Evolutionary conservation across 2,888 invertebrate genomes (phyloP), one percentile per base, ranked within the genome.

Genomic region (Clistopyga incitator): DNA sequence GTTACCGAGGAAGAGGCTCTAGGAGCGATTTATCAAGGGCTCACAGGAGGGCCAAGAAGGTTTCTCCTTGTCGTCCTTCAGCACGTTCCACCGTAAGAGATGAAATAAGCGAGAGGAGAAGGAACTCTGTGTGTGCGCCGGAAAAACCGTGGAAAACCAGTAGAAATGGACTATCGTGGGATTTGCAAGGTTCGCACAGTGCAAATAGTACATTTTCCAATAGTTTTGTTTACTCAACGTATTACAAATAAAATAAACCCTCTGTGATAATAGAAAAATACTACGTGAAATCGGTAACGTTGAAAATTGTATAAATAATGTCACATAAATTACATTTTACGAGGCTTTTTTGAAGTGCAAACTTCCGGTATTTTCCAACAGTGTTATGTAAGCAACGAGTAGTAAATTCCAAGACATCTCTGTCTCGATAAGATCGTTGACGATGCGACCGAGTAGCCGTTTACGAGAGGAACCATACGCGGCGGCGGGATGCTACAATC

Each of bases 21-120:
- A 64, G 59, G 52, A 78, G 80, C 78, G 82, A 84, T 85, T 84
- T 85, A 85, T 84, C 80, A 85, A 85, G 79, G 84, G 85, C 79
- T 85, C 81, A 79, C 82, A 71, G 76, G 74, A 81, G 81, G 75
- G 78, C 81, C 45, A 70, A 50, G 64, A 68, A 74, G 52, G 64
- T 75, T 68, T 78, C 72, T 77, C 68, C 71, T 79, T 42, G 68
- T 71, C 61, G 29, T 52, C 42, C 25, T 18, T 67, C 74, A 61
- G 74, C 56, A 68, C 77, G 65, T 72, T 54, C 74, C 6, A 23
- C 50, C 20, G 34, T 38, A 23, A 25, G 67, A 68, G 72, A 72
- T 45, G 38, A 13, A 34, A 38, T 38, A 38, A 65, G 38, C 50
- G 34, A 64, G 52, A 64, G 52, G 54, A 64, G 20, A 64, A 11